A percentile compares a stretch with the other conserved stretches of the same genome.
phyloP scores from a whole-genome alignment of 2,888 invertebrate species.

The Tubulanus polymorphus region DNA sequence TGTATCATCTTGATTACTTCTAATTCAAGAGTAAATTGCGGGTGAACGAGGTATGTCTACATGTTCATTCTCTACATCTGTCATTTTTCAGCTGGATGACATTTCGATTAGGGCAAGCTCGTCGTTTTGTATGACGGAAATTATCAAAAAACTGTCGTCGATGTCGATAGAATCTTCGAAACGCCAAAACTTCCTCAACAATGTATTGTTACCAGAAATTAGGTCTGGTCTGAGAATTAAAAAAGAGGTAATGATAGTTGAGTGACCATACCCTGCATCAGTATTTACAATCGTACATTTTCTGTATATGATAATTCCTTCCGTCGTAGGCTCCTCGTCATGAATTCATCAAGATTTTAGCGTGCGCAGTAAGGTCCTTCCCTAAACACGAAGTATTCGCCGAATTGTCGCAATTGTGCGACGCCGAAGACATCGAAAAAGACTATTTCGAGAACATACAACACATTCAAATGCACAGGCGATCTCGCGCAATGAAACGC shows the following conservation, averaged over 20 bases:
- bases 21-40: neutral
- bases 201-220: slow-evolving; percentile 58
- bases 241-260: slow-evolving; percentile 55
- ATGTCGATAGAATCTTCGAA: slow-evolving; percentile 48
- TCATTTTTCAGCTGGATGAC: slow-evolving; percentile 69
- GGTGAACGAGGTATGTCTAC: neutral
- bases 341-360: slow-evolving; percentile 75
- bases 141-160: slow-evolving; percentile 62
- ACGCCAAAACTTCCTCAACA: slow-evolving; percentile 58
- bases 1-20: neutral
- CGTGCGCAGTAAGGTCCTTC: slow-evolving; percentile 61
- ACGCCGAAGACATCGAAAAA: slow-evolving; percentile 68
- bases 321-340: slow-evolving; percentile 63
- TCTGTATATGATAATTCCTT: neutral
- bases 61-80: neutral
- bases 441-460: slow-evolving; percentile 93
- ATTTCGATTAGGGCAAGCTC: slow-evolving; percentile 69
- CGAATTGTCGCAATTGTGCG: slow-evolving; percentile 34
- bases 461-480: slow-evolving; percentile 73
- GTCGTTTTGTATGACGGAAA: slow-evolving; percentile 67
- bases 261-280: too few relatives aligned
- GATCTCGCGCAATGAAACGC: slow-evolving; percentile 75
- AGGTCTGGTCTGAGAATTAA: slow-evolving; percentile 69
- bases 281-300: too few relatives aligned
- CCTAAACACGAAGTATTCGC: slow-evolving; percentile 31